Evolutionary conservation across 1,140 invertebrate species (phyloP), one percentile per base, ranked within the genome.

Genomic region (Zaprionus ghesquierei): DNA sequence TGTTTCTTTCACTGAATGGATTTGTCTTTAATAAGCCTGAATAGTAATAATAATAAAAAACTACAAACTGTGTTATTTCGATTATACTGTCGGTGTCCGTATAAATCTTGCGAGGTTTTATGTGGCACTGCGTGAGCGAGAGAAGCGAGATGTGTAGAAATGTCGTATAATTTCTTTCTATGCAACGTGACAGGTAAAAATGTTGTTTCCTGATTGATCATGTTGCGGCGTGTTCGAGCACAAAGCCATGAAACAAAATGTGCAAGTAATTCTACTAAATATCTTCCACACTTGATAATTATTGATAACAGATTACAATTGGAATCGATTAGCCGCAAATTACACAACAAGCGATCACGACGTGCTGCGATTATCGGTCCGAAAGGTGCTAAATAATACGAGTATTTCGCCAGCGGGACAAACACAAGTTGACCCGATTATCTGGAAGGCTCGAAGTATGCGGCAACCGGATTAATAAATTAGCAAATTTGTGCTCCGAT

Each of bases 391-490:
- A 86, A 86, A 81, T 33, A 68, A 51, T 72, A 9, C 35, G n/a
- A 15, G n/a, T 41, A 81, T 86, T 87, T 78, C 78, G 35, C 53
- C n/a, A 61, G 58, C 49, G 56, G 61, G 61, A 58, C 63, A 75
- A 78, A 85, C 51, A 87, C 18, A 54, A 68, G 51, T 3, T 73
- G 71, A 69, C 71, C 71, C 65, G 62, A 69, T 78, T 86, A 51
- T 33, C 62, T 33, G 72, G 61, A 50, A 56, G 77, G 59, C 75
- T 66, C 74, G 63, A 79, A 75, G 75, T 87, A 87, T 72, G 68
- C 51, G 51, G 82, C 82, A 87, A 86, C 75, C 82, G 82, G 82
- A 86, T 86, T 70, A 89, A 89, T 89, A 89, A 89, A 89, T 89
- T 89, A 89, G 84, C 84, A 87, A 82, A 89, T 62, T 69, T 70